Base-by-base conservation (phyloP, 2,113 vertebrate genomes). In the cat (Felis catus) region DNA sequence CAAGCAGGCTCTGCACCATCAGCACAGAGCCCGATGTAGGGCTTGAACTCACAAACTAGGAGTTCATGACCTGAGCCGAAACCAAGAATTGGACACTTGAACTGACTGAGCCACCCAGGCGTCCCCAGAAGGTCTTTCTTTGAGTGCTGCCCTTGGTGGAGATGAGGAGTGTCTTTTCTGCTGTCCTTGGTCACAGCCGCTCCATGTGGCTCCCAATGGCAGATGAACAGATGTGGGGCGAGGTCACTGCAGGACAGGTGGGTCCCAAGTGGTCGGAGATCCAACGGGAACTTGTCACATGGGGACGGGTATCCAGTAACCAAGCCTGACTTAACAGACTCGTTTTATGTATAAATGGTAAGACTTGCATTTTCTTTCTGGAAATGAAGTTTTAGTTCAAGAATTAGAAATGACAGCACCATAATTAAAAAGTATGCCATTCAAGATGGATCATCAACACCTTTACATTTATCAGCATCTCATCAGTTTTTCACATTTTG, bases 351-450 rank as follows among this genome's bases (percentile, higher is more conserved):
- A 19, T 48, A 16, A 6, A 63, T 6, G 74, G n/a, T 33, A 76
- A 16, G 7, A 14, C 2, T 29, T 7, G 4, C 15, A 23, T 85
- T 41, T 39, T 70, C 48, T 33, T 79, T 70, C 29, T 31, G 4
- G 10, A 23, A 3, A 29, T 25, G 36, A 36, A 89, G n/a, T 45
- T 16, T 21, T 71, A 5, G 11, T 18, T 33, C 7, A 29, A 31
- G 51, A 66, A 31, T 13, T 5, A 79, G 81, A 51, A 89, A 16
- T 0, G 0, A 15, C 4, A 13, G 9, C 7, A 14, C 25, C 11
- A 2, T 29, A 18, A 3, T 36, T 27, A 1, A 48, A 21, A n/a
- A 27, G 6, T 5, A 31, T 68, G 0, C 1, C 1, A 0, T 3
- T 45, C 7, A 5, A 0, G 12, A 8, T 10, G 31, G 51, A 16